These are phyloP conservation scores for Bubo blakistoni DNA, from an alignment of 2,113 vertebrate species.

Conservation along the genomic window DNA sequence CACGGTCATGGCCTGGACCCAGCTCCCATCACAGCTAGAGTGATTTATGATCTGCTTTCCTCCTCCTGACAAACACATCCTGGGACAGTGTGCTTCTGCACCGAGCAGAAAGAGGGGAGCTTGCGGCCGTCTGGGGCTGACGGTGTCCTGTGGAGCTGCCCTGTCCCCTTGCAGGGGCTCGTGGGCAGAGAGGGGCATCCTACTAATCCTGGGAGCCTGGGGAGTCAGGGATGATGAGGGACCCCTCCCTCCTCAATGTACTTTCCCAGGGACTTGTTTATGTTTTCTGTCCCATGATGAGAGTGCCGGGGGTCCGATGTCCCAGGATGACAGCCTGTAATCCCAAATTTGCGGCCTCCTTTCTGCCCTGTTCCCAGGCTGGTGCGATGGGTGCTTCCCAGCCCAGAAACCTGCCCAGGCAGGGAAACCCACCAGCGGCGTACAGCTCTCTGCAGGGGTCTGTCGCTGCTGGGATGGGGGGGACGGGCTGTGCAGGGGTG, in stretches of 20 bases:
- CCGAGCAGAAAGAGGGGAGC: fast-evolving
- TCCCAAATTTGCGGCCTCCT: background rate
- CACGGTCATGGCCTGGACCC: background rate
- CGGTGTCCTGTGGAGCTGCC: background rate
- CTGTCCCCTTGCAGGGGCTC: background rate
- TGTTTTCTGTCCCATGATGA: background rate
- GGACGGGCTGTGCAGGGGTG: background rate
- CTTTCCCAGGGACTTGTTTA: background rate
- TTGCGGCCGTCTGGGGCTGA: fast-evolving
- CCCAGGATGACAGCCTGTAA: background rate
- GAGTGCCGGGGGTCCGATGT: fast-evolving
- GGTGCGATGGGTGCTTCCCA: background rate
- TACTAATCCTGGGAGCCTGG: background rate
- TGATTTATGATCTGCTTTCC: background rate
- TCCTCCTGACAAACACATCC: background rate
- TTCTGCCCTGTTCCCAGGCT: background rate
- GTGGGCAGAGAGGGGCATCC: background rate
- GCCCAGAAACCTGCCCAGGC: background rate
- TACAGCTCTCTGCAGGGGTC: background rate
- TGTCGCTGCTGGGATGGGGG: background rate
- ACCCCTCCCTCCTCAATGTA: too few relatives aligned
- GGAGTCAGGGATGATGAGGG: background rate
- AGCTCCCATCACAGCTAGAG: background rate
- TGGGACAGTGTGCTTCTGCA: background rate
- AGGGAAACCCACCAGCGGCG: background rate